Base-by-base conservation (phyloP, 2,113 vertebrate species). In the Amia ocellicauda region DNA sequence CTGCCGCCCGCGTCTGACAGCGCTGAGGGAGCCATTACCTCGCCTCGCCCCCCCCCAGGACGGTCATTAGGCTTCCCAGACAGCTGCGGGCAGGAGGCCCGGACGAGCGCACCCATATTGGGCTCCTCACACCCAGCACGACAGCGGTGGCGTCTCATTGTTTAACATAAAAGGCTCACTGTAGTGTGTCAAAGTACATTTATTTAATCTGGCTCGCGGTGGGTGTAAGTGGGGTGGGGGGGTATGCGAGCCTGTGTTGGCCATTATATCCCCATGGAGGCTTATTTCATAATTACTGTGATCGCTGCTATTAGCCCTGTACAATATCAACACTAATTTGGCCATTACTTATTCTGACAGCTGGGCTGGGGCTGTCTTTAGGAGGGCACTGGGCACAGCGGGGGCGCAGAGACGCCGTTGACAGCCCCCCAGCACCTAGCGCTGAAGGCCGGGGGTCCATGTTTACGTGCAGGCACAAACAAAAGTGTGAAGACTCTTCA, bases 101-200 rank as follows among this genome's bases (percentile, higher is more conserved):
- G 51, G 74, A 76, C 71, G 80, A 85, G 83, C 77, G 82, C 82
- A 83, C 83, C 82, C 84, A 85, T 86, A 89, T 86, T 88, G 85
- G 85, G 84, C 81, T 78, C 72, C 69, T 80, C 82, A 82, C 78
- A 82, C 82, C 80, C 84, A 79, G 83, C 84, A 80, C 84, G 85
- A 63, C 85, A 74, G 81, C 82, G 83, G 85, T 85, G 87, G 85
- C 76, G 77, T 84, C 79, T 86, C 85, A 89, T 90, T 90, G 89
- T 90, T 83, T 86, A 85, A 86, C 89, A 90, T 90, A 88, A 90
- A 90, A 90, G 89, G 84, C 86, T 89, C 86, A 89, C 88, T 89
- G 88, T 87, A 83, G 86, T 85, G 83, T 86, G 77, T 85, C 84
- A 85, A 88, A 87, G 84, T 83, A 85, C 86, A 90, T 90, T 90